A percentile compares a stretch with the other conserved stretches of the same genome.
Conservation (phyloP, 2,888 invertebrate species). For the Carpatolechia fugitivella region DNA sequence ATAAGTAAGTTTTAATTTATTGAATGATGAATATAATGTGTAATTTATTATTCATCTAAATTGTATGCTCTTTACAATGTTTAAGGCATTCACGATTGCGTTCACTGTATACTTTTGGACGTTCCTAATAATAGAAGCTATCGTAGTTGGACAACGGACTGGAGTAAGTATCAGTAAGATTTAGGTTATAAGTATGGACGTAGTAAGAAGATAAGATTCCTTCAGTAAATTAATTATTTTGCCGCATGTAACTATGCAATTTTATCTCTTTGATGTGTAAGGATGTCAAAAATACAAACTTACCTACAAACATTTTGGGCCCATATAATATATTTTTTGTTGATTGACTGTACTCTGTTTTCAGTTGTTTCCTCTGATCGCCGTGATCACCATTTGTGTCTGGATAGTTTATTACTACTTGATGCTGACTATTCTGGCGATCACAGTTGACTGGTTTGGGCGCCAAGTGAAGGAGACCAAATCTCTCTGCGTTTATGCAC, state of each 20-base stretch:
- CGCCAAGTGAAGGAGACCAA: conserved; percentile 34
- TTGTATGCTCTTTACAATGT: background rate
- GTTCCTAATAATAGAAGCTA: conserved; percentile 31
- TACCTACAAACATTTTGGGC: no score
- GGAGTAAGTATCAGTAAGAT: conserved; percentile 30
- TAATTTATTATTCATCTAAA: no score
- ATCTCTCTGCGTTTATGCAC: conserved; percentile 30
- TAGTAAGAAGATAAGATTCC: no score
- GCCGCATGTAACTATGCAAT: no score
- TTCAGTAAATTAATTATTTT: no score
- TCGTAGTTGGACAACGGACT: conserved; percentile 28
- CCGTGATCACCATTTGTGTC: conserved; percentile 11
- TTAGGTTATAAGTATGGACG: no score
- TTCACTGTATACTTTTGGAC: conserved; percentile 33
- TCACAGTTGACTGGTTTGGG: conserved; percentile 33
- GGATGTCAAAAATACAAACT: no score
- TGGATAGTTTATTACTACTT: conserved; percentile 29
- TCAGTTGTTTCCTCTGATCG: conserved; percentile 14
- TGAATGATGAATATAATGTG: no score
- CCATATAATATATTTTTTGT: no score
- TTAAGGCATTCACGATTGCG: conserved; percentile 37
- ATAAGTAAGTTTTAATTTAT: no score
- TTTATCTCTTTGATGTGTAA: no score
- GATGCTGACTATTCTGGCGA: conserved; percentile 26
- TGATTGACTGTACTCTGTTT: no score